These are phyloP conservation scores for Xerus inauris DNA, from an alignment of 2,113 vertebrate genomes.

Conservation along the genomic window DNA sequence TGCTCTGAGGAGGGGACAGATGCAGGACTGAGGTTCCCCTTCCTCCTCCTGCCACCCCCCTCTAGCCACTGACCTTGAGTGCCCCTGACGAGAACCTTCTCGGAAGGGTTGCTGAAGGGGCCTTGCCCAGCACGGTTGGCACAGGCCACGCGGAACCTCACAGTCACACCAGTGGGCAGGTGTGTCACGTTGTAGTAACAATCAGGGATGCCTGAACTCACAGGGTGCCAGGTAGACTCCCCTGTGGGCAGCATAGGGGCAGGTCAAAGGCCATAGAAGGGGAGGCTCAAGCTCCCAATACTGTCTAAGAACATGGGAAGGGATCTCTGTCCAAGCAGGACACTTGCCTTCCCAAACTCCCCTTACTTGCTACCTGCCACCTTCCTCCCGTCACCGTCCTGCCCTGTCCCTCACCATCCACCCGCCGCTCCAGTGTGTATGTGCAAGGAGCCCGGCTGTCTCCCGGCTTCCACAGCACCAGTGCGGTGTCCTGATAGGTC, in stretches of 20 bases:
- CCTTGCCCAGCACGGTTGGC: constrained; percentile 97
- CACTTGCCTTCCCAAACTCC: neutral
- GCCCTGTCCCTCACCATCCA: constrained; percentile 87
- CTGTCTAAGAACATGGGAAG: neutral
- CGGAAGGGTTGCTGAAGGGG: constrained; percentile 94
- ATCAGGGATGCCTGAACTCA: constrained; percentile 92
- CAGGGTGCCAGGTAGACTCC: constrained; percentile 92
- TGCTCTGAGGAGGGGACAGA: neutral
- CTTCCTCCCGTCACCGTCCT: fast-evolving
- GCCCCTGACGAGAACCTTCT: constrained; percentile 88
- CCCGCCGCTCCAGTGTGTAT: constrained; percentile 92
- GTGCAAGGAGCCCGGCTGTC: constrained; percentile 95
- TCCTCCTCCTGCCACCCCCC: neutral
- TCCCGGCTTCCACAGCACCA: constrained; percentile 96
- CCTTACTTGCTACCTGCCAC: too few species aligned
- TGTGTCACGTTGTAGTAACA: constrained; percentile 97
- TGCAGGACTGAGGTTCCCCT: neutral
- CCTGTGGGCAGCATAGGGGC: constrained; percentile 82
- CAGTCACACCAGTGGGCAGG: constrained; percentile 86
- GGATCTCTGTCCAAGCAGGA: neutral
- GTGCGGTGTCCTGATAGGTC: constrained; percentile 95
- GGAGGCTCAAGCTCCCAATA: neutral
- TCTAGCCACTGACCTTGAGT: constrained; percentile 85
- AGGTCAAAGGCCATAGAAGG: constrained; percentile 8
- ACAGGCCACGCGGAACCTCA: constrained; percentile 96